Evolutionary conservation across 2,113 vertebrate genomes (phyloP).

Genomic region (Benitochromis conjunctus): DNA sequence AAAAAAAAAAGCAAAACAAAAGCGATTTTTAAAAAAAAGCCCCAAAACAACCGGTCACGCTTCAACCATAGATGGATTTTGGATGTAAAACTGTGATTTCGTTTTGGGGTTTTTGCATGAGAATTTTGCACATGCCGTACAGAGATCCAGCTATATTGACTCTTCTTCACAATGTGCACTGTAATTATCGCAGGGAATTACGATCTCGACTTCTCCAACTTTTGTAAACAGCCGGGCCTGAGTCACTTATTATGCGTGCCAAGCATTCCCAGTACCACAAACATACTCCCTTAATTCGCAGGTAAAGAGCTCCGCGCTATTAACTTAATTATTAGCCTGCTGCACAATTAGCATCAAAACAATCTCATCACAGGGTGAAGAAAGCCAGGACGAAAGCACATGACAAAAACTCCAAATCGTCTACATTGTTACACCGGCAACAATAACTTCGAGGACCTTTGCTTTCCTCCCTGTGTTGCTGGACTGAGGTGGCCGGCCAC

Average conservation of each 20-base stretch:
- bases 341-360: slow-evolving; percentile 48
- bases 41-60: not conserved
- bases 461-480: not conserved
- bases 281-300: slow-evolving; percentile 35
- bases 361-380: slow-evolving; percentile 13
- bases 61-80: not conserved
- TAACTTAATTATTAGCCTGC: slow-evolving; percentile 51
- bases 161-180: not conserved
- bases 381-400: slow-evolving; percentile 23
- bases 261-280: not conserved
- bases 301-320: slow-evolving; percentile 6
- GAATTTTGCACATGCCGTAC: not conserved
- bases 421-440: slow-evolving; percentile 46
- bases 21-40: not conserved
- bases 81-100: not conserved
- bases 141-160: not conserved
- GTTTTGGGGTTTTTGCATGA: not conserved
- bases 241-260: not conserved
- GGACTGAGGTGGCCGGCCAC: slow-evolving; percentile 28
- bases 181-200: not conserved
- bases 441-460: slow-evolving; percentile 55
- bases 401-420: slow-evolving; percentile 45
- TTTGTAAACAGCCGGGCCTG: slow-evolving; percentile 9
- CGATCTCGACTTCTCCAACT: not conserved
- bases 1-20: not conserved